phyloP scores from a whole-genome alignment of 2,113 vertebrate species.

The Psettodes erumei region DNA sequence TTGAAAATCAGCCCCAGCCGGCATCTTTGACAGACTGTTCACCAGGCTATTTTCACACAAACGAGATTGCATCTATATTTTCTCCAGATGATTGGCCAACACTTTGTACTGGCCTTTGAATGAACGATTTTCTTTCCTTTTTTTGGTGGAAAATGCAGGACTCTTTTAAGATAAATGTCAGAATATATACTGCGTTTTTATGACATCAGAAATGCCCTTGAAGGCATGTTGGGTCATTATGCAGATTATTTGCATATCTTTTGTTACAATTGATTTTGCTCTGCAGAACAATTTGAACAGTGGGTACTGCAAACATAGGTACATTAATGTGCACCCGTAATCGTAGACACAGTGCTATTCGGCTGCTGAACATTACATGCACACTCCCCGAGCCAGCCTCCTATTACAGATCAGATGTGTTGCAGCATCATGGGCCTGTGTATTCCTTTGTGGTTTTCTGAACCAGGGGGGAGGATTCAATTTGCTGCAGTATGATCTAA shows the following conservation, averaged over 20 bases:
- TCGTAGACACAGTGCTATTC: slow-evolving; percentile 11
- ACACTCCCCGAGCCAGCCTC: slow-evolving; percentile 27
- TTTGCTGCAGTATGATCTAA: slow-evolving; percentile 83
- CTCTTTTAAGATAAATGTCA: slow-evolving; percentile 18
- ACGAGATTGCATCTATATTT: slow-evolving; percentile 24
- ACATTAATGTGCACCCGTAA: not conserved
- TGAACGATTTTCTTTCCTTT: not conserved
- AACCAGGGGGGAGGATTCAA: slow-evolving; percentile 70
- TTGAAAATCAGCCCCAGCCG: slow-evolving; percentile 56
- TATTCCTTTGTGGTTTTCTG: slow-evolving; percentile 64
- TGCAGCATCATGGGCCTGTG: slow-evolving; percentile 60
- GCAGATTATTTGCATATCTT: not conserved
- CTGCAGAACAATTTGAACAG: not conserved
- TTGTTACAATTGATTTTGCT: slow-evolving; percentile 1
- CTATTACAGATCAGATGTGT: slow-evolving; percentile 64
- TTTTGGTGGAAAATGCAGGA: not conserved
- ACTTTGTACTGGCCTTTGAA: slow-evolving; percentile 39
- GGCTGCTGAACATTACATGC: slow-evolving; percentile 21
- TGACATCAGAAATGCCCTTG: not conserved
- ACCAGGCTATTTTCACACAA: slow-evolving; percentile 43
- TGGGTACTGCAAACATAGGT: not conserved
- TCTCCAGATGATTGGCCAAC: slow-evolving; percentile 48
- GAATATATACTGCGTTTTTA: slow-evolving; percentile 16
- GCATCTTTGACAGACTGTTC: slow-evolving; percentile 18
- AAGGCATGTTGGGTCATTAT: slow-evolving; percentile 1